Conservation (phyloP, 2,888 invertebrate species). For the Thymelicus sylvestris region DNA sequence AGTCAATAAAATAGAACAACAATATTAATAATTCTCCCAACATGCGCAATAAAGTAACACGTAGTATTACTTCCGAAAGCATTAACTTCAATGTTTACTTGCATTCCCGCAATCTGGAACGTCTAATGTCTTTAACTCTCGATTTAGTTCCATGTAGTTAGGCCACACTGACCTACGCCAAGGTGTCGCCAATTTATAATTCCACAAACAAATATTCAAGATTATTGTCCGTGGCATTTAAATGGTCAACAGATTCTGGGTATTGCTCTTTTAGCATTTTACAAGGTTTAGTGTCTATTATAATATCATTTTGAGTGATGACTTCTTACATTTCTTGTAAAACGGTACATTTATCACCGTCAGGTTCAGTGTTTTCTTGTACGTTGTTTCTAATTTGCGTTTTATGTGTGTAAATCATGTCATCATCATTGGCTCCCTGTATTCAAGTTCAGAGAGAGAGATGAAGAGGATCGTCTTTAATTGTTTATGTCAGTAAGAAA, state of each 20-base stretch:
- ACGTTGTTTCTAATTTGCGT: no score
- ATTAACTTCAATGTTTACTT: constrained; percentile 13
- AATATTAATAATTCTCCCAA: not conserved
- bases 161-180: constrained; percentile 26
- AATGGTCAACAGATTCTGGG: constrained; percentile 6
- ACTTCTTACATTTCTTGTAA: no score
- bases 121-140: constrained; percentile 21
- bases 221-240: constrained; percentile 12
- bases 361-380: no score
- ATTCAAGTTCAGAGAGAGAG: no score
- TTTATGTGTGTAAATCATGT: no score
- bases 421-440: no score
- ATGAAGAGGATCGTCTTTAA: no score
- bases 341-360: no score
- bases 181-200: constrained; percentile 15
- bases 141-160: constrained; percentile 23
- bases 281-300: constrained; percentile 2
- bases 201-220: constrained; percentile 3
- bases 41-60: no score
- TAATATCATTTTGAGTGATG: no score
- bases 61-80: not conserved
- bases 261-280: not conserved
- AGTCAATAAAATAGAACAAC: not conserved
- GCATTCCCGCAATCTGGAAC: constrained; percentile 1
- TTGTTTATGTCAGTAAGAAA: no score